phyloP scores from a whole-genome alignment of 64 coral and sea anemone genomes.

The Montipora cactus region DNA sequence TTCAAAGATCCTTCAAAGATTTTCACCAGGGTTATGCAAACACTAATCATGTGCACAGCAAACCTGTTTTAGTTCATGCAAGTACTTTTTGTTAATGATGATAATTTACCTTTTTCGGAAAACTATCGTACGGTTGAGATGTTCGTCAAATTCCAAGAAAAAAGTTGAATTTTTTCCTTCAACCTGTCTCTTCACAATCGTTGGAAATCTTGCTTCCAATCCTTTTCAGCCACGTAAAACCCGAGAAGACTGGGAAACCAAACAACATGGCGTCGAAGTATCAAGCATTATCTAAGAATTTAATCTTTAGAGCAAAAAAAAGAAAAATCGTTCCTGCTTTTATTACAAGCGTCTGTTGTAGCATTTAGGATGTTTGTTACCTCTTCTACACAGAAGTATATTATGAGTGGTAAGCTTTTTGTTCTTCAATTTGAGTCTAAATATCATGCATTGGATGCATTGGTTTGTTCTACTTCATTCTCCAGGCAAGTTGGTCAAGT shows the following conservation, averaged over 20 bases:
- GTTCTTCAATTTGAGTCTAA: background rate
- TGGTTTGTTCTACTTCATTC: background rate
- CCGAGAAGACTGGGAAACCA: background rate
- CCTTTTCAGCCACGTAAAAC: background rate
- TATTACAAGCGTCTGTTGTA: background rate
- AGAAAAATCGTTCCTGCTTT: background rate
- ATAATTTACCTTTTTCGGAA: background rate
- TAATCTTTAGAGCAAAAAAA: background rate
- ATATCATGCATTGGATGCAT: background rate
- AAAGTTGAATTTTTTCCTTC: background rate
- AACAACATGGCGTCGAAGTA: constrained; percentile 29
- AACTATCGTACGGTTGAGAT: no score
- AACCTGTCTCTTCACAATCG: background rate
- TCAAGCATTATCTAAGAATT: background rate
- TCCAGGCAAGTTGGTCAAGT: constrained; percentile 95
- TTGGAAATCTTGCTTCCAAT: background rate
- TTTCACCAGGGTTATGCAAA: no score
- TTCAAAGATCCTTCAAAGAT: no score
- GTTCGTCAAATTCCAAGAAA: background rate
- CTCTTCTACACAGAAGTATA: constrained; percentile 50
- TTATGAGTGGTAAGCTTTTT: constrained; percentile 71
- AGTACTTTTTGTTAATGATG: background rate
- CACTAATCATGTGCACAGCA: background rate
- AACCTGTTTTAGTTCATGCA: background rate
- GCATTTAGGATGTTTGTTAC: constrained; percentile 70